Conservation (phyloP, 92 coral and sea anemone species). For the Zoanthus solanderi region DNA sequence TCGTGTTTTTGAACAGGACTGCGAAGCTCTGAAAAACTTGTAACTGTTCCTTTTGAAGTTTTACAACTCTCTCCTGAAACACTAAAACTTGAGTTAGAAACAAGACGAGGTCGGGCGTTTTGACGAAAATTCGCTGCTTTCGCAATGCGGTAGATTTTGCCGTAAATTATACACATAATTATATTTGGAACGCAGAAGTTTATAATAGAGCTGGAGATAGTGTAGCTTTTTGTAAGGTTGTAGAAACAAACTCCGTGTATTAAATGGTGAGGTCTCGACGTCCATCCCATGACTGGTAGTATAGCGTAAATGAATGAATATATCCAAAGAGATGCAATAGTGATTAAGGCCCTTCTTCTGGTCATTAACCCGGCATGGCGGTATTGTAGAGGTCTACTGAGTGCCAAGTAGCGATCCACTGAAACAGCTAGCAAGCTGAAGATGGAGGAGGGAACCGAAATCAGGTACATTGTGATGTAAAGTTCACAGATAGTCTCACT, state of each 20-base stretch:
- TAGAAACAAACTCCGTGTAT: constrained; percentile 11
- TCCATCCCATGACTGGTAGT: constrained; percentile 44
- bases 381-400: constrained; percentile 33
- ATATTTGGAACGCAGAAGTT: constrained; percentile 28
- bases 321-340: constrained; percentile 36
- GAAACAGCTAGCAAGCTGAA: constrained; percentile 35
- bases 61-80: constrained; percentile 37
- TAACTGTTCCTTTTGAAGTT: background rate
- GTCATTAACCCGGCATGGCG: constrained; percentile 26
- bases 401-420: constrained; percentile 36
- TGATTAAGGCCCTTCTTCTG: constrained; percentile 20
- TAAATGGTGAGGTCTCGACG: background rate
- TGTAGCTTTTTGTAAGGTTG: constrained; percentile 24
- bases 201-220: constrained; percentile 26
- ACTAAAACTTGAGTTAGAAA: constrained; percentile 33
- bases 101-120: constrained; percentile 9
- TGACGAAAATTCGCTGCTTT: constrained; percentile 36
- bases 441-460: constrained; percentile 22
- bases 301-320: constrained; percentile 19
- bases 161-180: constrained; percentile 49
- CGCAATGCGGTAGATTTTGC: constrained; percentile 41
- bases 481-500: constrained; percentile 16
- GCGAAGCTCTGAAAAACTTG: constrained; percentile 27
- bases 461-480: constrained; percentile 28
- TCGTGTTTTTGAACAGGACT: constrained; percentile 22